Evolutionary conservation across 2,888 invertebrate genomes (phyloP).

Genomic region (Epiperipatus broadwayi): DNA sequence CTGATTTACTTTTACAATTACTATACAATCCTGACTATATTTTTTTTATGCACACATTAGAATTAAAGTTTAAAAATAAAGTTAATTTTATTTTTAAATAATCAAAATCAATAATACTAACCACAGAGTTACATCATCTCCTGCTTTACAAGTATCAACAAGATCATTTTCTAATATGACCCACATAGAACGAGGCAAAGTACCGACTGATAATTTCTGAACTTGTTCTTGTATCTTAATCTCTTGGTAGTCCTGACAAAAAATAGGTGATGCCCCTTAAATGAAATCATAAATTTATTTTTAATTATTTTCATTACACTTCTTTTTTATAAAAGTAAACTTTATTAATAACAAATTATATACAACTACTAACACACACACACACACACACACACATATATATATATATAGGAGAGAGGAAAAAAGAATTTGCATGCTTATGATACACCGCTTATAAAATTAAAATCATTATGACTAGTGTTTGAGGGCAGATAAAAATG

Average conservation of each 20-base stretch:
- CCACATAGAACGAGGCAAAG: conserved; percentile 53
- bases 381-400: too few relatives aligned
- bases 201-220: conserved; percentile 46
- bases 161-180: conserved; percentile 63
- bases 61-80: conserved; percentile 1
- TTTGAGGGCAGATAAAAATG: too few relatives aligned
- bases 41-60: too few relatives aligned
- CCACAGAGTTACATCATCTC: conserved; percentile 68
- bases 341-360: too few relatives aligned
- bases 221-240: conserved; percentile 66
- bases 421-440: too few relatives aligned
- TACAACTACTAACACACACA: conserved; percentile 22
- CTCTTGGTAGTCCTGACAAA: conserved; percentile 64
- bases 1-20: too few relatives aligned
- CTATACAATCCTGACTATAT: too few relatives aligned
- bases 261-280: conserved; percentile 32
- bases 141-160: conserved; percentile 66
- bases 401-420: too few relatives aligned
- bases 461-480: too few relatives aligned
- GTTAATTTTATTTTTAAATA: neutral
- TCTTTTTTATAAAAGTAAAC: conserved; percentile 23
- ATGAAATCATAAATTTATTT: conserved; percentile 28
- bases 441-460: too few relatives aligned
- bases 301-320: conserved; percentile 38
- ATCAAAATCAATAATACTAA: conserved; percentile 26